phyloP scores from a whole-genome alignment of 1,140 invertebrate species.

The Ceratina calcarata region DNA sequence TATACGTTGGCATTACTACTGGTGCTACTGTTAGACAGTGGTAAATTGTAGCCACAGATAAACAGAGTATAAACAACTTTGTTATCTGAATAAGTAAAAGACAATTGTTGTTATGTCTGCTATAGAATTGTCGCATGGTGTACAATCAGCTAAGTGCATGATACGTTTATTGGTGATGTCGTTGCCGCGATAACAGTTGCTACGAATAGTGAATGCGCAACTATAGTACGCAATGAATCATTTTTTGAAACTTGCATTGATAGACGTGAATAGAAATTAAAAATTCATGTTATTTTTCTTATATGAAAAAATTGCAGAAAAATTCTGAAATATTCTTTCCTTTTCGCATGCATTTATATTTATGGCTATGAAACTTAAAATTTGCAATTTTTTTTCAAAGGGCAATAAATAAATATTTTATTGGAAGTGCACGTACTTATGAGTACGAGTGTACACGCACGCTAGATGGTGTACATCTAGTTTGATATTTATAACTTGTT shows the following conservation, averaged over 20 bases:
- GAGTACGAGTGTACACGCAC: no score
- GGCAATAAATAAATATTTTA: no score
- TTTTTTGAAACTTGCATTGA: neutral
- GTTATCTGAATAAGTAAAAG: slow-evolving; percentile 26
- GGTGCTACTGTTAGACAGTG: neutral
- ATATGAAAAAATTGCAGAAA: no score
- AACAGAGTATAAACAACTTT: slow-evolving; percentile 12
- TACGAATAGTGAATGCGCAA: neutral
- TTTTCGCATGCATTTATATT: no score
- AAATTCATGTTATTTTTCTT: no score
- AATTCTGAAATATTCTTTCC: no score
- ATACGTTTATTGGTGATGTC: neutral
- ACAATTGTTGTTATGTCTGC: slow-evolving; percentile 20
- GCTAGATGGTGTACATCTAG: slow-evolving; percentile 1
- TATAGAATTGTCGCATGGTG: neutral
- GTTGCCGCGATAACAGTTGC: neutral
- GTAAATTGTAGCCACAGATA: slow-evolving; percentile 12
- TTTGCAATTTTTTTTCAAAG: no score
- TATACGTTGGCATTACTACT: neutral
- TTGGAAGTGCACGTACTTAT: no score
- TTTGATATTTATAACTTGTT: slow-evolving; percentile 53
- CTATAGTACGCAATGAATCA: neutral
- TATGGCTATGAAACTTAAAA: no score
- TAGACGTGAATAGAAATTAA: no score
- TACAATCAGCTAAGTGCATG: neutral